Conservation (phyloP, 1,140 invertebrate species). For the Parasteatoda tepidariorum region DNA sequence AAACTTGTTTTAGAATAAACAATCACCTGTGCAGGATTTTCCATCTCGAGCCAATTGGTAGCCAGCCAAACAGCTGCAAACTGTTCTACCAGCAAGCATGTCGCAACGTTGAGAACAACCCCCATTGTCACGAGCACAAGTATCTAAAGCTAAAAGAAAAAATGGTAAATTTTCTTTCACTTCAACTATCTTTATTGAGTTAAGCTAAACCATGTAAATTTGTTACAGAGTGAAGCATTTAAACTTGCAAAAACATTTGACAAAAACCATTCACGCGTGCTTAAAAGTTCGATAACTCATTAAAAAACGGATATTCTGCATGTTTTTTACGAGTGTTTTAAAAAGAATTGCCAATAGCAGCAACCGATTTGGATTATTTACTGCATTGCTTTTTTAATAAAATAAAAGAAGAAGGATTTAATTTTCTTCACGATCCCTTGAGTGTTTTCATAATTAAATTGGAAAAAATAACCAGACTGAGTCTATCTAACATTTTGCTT, state of each 20-base stretch:
- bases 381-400: constrained; percentile 22
- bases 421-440: too few relatives aligned
- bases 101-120: constrained; percentile 55
- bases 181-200: too few relatives aligned
- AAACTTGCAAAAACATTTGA: too few relatives aligned
- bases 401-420: not conserved
- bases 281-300: not conserved
- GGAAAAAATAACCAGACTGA: too few relatives aligned
- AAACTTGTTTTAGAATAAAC: too few relatives aligned
- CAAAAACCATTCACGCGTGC: too few relatives aligned
- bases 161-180: not conserved
- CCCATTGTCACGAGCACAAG: constrained; percentile 46
- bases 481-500: too few relatives aligned
- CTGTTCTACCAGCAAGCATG: constrained; percentile 8
- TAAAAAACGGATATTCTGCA: not conserved
- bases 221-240: too few relatives aligned
- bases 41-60: constrained; percentile 29
- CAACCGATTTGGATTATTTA: constrained; percentile 29
- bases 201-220: too few relatives aligned
- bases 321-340: too few relatives aligned
- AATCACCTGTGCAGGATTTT: constrained; percentile 44
- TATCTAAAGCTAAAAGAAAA: constrained; percentile 27
- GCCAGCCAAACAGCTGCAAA: constrained; percentile 42
- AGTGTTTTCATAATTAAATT: too few relatives aligned
- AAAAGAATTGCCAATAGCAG: constrained; percentile 20